Conservation (phyloP, 2,888 invertebrate genomes). For the Chydorus sphaericus region DNA sequence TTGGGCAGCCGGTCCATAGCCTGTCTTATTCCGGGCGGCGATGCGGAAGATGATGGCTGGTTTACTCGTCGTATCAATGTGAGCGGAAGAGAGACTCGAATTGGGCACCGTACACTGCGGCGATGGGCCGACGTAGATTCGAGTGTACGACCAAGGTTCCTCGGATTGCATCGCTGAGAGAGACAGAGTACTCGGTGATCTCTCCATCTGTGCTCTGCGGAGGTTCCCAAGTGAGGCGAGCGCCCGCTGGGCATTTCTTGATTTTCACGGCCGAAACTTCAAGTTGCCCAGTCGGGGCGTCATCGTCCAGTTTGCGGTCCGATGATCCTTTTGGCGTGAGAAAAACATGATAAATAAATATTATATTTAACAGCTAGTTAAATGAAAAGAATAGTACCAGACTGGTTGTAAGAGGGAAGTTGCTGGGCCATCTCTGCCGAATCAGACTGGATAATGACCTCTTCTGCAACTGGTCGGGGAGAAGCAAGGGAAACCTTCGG, state of each 20-base stretch:
- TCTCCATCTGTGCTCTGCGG: conserved; percentile 83
- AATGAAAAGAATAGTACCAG: no score
- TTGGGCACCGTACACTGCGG: conserved; percentile 86
- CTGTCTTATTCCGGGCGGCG: conserved; percentile 94
- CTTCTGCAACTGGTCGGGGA: no score
- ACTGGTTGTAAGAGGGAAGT: no score
- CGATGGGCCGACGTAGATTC: conserved; percentile 86
- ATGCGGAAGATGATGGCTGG: conserved; percentile 98
- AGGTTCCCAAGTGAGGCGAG: conserved; percentile 95
- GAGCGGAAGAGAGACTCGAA: conserved; percentile 71
- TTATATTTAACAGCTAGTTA: no score
- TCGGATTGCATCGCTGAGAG: conserved; percentile 63
- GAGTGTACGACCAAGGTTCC: conserved; percentile 86
- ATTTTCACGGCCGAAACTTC: no score
- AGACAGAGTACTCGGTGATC: conserved; percentile 91
- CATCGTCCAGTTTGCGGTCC: no score
- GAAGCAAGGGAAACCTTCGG: no score
- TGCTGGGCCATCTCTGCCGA: no score
- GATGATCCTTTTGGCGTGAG: no score
- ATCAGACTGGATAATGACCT: no score
- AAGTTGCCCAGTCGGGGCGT: no score
- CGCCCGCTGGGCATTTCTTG: conserved; percentile 84
- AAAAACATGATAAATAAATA: no score
- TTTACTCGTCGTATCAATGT: conserved; percentile 81
- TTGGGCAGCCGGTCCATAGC: conserved; percentile 98